Evolutionary conservation across 2,113 vertebrate genomes (phyloP).

Genomic region (Amphilophus citrinellus): DNA sequence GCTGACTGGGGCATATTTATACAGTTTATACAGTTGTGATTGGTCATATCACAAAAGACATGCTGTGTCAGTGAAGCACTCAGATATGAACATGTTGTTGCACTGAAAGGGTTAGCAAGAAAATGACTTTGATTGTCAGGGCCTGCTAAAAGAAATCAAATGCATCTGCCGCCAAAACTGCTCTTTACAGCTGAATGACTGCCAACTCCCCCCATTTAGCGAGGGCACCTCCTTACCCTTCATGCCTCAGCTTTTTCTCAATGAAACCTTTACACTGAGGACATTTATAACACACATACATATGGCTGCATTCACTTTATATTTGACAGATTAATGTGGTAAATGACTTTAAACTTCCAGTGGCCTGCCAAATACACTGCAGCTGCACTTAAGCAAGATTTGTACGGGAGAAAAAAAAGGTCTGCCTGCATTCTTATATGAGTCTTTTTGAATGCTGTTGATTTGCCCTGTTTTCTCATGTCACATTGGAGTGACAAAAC

Average conservation of each 20-base stretch:
- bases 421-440: conserved; percentile 14
- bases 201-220: conserved; percentile 60
- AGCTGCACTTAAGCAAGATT: conserved; percentile 40
- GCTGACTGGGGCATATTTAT: no score
- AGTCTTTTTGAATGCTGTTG: not conserved
- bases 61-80: not conserved
- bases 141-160: not conserved
- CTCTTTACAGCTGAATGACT: conserved; percentile 61
- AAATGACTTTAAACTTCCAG: conserved; percentile 55
- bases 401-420: conserved; percentile 12
- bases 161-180: not conserved
- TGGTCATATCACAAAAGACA: not conserved
- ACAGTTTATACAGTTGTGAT: not conserved
- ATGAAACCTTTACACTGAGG: conserved; percentile 61
- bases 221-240: conserved; percentile 43
- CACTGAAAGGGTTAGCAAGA: not conserved
- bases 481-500: not conserved
- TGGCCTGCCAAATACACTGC: conserved; percentile 37
- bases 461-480: not conserved
- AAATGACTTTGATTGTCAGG: not conserved
- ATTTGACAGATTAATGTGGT: conserved; percentile 43
- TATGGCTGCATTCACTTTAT: conserved; percentile 14
- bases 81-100: not conserved
- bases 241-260: conserved; percentile 69
- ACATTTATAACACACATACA: conserved; percentile 42